Base-by-base conservation (phyloP, 2,888 invertebrate genomes). In the Tethea ocularis region DNA sequence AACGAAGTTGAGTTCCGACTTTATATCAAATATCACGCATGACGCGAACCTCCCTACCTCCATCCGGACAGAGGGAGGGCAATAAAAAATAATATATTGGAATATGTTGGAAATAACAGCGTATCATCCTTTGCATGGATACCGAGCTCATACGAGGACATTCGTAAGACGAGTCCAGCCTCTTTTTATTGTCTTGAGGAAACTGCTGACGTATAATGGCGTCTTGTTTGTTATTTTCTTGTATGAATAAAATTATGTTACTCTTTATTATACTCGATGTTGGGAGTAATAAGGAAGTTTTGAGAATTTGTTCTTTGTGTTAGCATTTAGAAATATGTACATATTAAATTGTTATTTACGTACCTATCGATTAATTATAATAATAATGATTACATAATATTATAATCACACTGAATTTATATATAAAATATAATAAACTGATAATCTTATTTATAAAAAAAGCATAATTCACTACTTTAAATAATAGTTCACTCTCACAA, bases 71-170 rank as follows among this genome's bases (percentile, higher is more conserved):
- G 58, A 63, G 83, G 86, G 88, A 80, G 83, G 88, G 92, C 91
- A 92, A 93, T 93, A 93, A 93, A 93, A 93, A 93, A 93, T 93
- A 93, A 93, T 93, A 93, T 93, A 93, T 93, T 93, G 93, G 93
- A 93, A 93, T 93, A 93, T 93, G 93, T 91, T 93, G 92, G 91
- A 91, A 92, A 93, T 93, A 93, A 93, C 93, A 90, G 88, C 86
- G 93, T 92, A 93, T 91, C 91, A 93, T 92, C 88, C 88, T 89
- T 86, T 77, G 81, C 87, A 77, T 83, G 87, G 88, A 86, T 87
- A 83, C 86, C 80, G 78, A 76, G 71, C 77, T 69, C 72, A 72
- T 78, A 73, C 63, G 80, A 84, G 88, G 89, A 87, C 88, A 87
- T 87, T 88, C 83, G 83, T 83, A 79, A 87, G 87, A 88, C 86